Evolutionary conservation across 2,888 invertebrate species (phyloP), one percentile per base, ranked within the genome.

Genomic region (Bellardia bayeri): DNA sequence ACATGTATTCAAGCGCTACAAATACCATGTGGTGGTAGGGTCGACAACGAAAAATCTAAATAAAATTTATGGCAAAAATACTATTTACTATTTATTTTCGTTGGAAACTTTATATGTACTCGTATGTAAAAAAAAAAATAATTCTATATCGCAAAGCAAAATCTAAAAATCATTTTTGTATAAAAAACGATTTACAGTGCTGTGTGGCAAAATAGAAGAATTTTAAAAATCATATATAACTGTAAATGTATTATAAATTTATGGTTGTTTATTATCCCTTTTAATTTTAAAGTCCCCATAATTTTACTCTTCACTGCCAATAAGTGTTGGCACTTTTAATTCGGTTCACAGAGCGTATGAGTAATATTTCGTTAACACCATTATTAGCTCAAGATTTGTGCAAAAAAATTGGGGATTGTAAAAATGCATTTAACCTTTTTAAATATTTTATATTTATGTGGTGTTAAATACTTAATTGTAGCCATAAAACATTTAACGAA

Each of bases 1-100:
- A 83, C 76, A 87, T 87, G 84, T 81, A 78, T 58, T 78, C 72
- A 63, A 81, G 84, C 81, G 68, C 61, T 81, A 66, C 16, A 79
- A 76, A 78, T 79, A 63, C 51, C 72, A 85, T 85, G 85, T 79
- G 85, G 40, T 63, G 68, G 58, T 61, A 8, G 61, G n/a, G 33
- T 61, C 2, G 58, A 5, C 40, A 45, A 51, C 76, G 69, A 33
- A 64, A 72, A 7, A n/a, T 83, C 63, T 76, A 71, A 71, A 78
- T 78, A 45, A 78, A 71, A 76, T 78, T 83, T 58, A 72, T 71
- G 63, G 9, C 56, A 33, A 2, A 61, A 71, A 78, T 42, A 23
- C 23, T 23, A 23, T 23, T 23, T 23, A 23, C 23, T 23, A 23
- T 23, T 7, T 45, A 64, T 78, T 69, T 63, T 33, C n/a, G 8